Base-by-base conservation (phyloP, 2,113 vertebrate species). In the Anoura caudifer region DNA sequence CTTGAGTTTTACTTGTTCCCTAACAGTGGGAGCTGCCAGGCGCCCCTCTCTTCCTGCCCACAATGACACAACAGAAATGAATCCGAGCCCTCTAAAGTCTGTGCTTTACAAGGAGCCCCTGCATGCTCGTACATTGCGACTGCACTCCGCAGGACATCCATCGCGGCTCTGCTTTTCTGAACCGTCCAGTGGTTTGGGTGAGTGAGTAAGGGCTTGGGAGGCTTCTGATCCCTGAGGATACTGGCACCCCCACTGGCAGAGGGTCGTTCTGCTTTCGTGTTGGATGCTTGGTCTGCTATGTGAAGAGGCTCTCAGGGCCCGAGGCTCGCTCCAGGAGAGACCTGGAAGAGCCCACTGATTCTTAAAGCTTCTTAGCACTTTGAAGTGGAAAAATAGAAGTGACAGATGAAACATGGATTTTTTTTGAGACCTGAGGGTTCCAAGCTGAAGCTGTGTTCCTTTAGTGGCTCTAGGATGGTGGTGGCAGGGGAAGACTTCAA, bases 1-100 rank as follows among this genome's bases (percentile, higher is more conserved):
- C 77, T 84, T 93, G 96, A 81, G 75, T 92, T 88, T 87, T 95
- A 96, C 96, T 80, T 65, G 83, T 31, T 94, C 47, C 19, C 22
- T 31, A 93, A 47, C 15, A 81, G 52, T 92, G 20, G 41, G 89
- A 94, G 90, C 16, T 83, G 86, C 47, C 43, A 8, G 54, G 80
- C 4, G 14, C 11, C 19, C 28, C 12, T 87, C 31, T 33, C 0
- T 65, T 38, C 26, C 8, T 87, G 43, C 26, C 10, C 41, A 65
- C 9, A 54, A 14, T 11, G 38, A 10, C 47, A 59, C 7, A 52
- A 14, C 10, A 33, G 41, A 76, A 85, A 45, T 56, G 19, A 28
- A 73, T 81, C 0, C 0, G 47, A 92, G 16, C 3, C 14, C 36
- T 65, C 38, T 45, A 4, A 20, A 81, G 85, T 52, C 38, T 59